Base-by-base conservation (phyloP, 2,888 invertebrate species). In the Napeogenes sylphis region DNA sequence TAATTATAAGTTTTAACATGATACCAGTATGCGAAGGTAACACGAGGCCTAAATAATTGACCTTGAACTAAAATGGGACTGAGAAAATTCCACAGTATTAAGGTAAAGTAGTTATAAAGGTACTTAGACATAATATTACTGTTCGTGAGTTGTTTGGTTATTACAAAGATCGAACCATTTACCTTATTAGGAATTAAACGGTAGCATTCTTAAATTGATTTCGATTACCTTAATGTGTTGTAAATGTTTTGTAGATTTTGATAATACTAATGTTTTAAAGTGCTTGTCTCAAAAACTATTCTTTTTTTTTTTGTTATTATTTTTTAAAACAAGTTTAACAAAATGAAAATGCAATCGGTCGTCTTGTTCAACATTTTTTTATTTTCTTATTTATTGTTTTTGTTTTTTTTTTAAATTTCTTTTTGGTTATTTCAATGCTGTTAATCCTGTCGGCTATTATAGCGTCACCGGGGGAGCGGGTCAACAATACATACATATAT, bases 21-120 rank as follows among this genome's bases (percentile, higher is more conserved):
- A 10, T 42, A 51, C 30, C 30, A 47, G 4, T 5, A 51, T 30
- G 51, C 30, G 21, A 51, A 10, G 21, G 21, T 30, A 51, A 51
- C 6, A 10, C n/a, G 21, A 51, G 21, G 30, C 56, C 61, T 61
- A 46, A 63, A 63, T 62, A 67, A 55, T 46, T 21, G 32, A 35
- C 65, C 61, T 63, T 67, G 67, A 61, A 59, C 57, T 61, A 61
- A 67, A 58, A 65, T 56, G 47, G 58, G 47, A 60, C 56, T 21
- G 21, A 63, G 63, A 64, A 61, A 63, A 59, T 51, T 58, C 58
- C 54, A 47, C 61, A 46, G 56, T 60, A 61, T 61, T 56, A 47
- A 45, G 33, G 62, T 56, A 54, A 53, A 21, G 54, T 47, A 47
- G n/a, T 14, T 47, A 47, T 47, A n/a, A 8, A 33, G 45, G 55